phyloP scores from a whole-genome alignment of 2,113 vertebrate species.

The Tringa solitaria region DNA sequence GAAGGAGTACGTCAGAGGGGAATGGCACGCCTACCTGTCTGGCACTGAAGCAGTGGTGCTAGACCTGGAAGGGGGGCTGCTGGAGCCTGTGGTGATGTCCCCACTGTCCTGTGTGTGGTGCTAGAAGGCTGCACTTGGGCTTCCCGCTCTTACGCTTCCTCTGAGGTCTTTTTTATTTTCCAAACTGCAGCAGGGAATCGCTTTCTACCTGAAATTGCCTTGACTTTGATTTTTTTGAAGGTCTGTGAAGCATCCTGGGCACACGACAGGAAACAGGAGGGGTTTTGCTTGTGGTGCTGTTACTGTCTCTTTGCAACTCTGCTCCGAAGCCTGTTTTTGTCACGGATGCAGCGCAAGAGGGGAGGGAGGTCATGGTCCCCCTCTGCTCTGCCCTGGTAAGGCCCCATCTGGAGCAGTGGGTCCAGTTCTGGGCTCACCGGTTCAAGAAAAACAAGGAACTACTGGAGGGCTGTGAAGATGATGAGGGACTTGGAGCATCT shows the following conservation, averaged over 20 bases:
- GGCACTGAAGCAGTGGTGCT: not conserved
- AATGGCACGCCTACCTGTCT: rapidly evolving
- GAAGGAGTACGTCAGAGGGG: not conserved
- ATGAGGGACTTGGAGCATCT: not conserved
- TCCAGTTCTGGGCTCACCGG: not conserved
- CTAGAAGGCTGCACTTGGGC: not conserved
- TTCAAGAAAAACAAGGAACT: not conserved
- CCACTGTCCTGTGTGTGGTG: not conserved
- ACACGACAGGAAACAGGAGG: rapidly evolving
- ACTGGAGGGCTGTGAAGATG: not conserved
- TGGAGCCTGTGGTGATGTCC: not conserved
- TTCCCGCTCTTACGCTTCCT: not conserved
- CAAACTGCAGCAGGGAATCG: not conserved
- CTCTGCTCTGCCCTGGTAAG: not conserved
- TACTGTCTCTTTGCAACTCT: rapidly evolving
- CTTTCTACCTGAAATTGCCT: not conserved
- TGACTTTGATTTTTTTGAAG: not conserved
- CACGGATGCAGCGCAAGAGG: rapidly evolving
- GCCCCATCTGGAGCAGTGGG: not conserved
- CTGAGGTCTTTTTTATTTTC: not conserved
- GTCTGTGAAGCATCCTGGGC: not conserved
- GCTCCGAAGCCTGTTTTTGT: rapidly evolving
- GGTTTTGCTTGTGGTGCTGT: rapidly evolving
- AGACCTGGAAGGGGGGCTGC: not conserved
- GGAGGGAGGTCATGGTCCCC: not conserved